Evolutionary conservation across 2,888 invertebrate species (phyloP), one percentile per base, ranked within the genome.

Genomic region (Drosophila siamana): DNA sequence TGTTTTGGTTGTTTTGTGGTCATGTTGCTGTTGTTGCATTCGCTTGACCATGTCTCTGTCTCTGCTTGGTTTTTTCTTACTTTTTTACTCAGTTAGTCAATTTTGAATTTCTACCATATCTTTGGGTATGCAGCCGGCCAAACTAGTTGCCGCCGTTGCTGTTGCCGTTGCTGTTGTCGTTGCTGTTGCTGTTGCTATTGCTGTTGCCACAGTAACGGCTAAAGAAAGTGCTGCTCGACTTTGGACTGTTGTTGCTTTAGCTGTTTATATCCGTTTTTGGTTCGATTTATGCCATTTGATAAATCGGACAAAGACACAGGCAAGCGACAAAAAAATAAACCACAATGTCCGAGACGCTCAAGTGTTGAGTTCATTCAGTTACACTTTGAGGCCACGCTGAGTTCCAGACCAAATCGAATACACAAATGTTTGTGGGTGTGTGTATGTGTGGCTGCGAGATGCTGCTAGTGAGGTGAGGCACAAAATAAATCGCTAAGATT

Each of bases 211-310:
- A 69, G 69, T 55, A 69, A 69, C 70, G 56, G 65, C 68, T 66
- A 51, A 87, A 85, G 83, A 84, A 86, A 84, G 83, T 84, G 86
- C 63, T 79, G 78, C 66, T 84, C 72, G 79, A 74, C 76, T 77
- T 76, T 68, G 74, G 55, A 63, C 61, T 50, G 61, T 52, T 65
- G 52, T 61, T 67, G 70, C 69, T 68, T 69, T 73, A 66, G 86
- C 75, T 79, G 77, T 48, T 80, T 78, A 82, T 80, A 88, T 86
- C 88, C 86, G 86, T 86, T 86, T 86, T 86, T 80, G 78, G 72
- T 62, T 71, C 81, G 86, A 88, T 86, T 86, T 84, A 86, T 86
- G 86, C 71, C 75, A 78, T 74, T 80, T 74, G 88, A 84, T 86
- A 78, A 81, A 68, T 62, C 47, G 73, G 76, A 67, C 69, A 65